These are phyloP conservation scores for Malurus alboscapulatus DNA, from an alignment of 2,113 vertebrate genomes.

Conservation along the genomic window DNA sequence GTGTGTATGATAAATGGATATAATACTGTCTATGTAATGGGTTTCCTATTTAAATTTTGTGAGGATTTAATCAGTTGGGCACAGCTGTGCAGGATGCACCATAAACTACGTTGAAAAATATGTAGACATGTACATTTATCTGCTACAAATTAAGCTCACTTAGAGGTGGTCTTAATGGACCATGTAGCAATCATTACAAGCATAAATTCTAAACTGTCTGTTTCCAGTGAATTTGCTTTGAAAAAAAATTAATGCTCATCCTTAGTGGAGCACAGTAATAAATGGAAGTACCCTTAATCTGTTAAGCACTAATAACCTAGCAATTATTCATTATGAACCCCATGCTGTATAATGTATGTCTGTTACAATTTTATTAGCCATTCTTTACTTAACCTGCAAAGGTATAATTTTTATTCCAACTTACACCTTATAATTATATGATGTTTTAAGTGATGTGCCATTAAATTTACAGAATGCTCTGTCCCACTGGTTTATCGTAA, in stretches of 20 bases:
- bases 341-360: slow-evolving; percentile 61
- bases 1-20: slow-evolving; percentile 77
- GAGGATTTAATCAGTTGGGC: slow-evolving; percentile 84
- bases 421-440: background rate
- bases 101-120: slow-evolving; percentile 85
- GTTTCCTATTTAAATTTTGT: slow-evolving; percentile 88
- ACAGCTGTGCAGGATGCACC: slow-evolving; percentile 81
- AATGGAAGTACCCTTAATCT: slow-evolving; percentile 82
- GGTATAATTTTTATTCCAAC: slow-evolving; percentile 38
- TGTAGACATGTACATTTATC: slow-evolving; percentile 85
- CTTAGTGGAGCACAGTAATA: slow-evolving; percentile 74
- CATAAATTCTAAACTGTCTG: slow-evolving; percentile 83
- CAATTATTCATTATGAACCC: slow-evolving; percentile 77
- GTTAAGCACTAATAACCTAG: slow-evolving; percentile 77
- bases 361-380: slow-evolving; percentile 58
- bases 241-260: slow-evolving; percentile 77
- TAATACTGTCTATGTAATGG: slow-evolving; percentile 83
- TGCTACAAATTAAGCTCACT: slow-evolving; percentile 87
- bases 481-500: background rate
- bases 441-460: slow-evolving; percentile 16
- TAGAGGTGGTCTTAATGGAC: slow-evolving; percentile 86
- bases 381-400: slow-evolving; percentile 56
- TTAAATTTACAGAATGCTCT: slow-evolving; percentile 7
- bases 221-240: slow-evolving; percentile 80
- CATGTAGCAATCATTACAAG: slow-evolving; percentile 82